Percentiles rank a stretch among this genome's conserved stretches.
Evolutionary conservation across 2,113 vertebrate genomes (phyloP).

Genomic region (Otolemur garnettii): DNA sequence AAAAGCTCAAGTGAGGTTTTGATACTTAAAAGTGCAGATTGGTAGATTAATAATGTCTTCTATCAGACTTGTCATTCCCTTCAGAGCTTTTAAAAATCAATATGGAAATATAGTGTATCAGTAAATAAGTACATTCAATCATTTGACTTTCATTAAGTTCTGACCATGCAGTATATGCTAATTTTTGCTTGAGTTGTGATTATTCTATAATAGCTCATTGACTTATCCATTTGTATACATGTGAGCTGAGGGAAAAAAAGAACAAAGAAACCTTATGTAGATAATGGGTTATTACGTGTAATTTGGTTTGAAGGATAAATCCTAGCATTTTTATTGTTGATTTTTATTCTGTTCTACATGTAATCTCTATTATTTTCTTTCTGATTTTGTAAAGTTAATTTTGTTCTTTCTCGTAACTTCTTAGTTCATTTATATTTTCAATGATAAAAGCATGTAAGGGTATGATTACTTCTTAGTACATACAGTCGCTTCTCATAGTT

Average conservation of each 20-base stretch:
- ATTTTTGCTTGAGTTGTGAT: conserved; percentile 45
- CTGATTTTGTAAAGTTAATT: conserved; percentile 53
- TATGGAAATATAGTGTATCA: neutral
- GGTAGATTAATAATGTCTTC: neutral
- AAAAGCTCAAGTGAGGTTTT: conserved; percentile 36
- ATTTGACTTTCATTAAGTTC: neutral
- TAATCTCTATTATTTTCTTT: neutral
- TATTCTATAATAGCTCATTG: neutral
- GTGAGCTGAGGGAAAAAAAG: neutral
- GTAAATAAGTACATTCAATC: neutral
- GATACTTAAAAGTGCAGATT: neutral
- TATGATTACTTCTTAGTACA: neutral
- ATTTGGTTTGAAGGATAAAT: conserved; percentile 42
- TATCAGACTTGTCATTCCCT: neutral
- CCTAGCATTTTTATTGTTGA: neutral
- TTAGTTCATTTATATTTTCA: neutral
- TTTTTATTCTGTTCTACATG: conserved; percentile 25
- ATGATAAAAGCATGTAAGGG: neutral
- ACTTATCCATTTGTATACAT: neutral
- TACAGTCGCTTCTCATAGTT: neutral
- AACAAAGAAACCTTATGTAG: neutral
- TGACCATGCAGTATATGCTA: neutral
- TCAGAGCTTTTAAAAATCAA: neutral
- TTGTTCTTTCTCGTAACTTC: neutral
- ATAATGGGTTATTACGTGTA: neutral